Base-by-base conservation (phyloP, 2,113 vertebrate species). In the Tupaia tana region DNA sequence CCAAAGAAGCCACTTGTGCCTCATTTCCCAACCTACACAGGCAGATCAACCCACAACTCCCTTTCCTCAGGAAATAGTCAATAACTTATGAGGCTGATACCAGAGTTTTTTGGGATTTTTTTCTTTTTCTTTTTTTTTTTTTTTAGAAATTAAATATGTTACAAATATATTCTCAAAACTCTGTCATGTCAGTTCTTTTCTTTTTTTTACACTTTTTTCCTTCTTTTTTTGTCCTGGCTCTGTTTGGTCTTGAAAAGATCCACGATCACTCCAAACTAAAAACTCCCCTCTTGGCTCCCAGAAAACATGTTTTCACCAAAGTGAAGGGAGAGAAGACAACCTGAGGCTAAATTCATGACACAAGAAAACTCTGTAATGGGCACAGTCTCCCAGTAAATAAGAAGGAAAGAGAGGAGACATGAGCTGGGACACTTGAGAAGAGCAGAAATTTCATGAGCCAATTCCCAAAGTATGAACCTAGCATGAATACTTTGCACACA, bases 391-490 rank as follows among this genome's bases (percentile, higher is more conserved):
- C 87, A 82, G 90, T 77, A 80, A 83, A 85, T 43, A 0, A 0
- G 92, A 31, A 73, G 80, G 80, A 61, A 52, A 66, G 85, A 20
- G 24, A 80, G 52, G 22, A 13, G 20, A 11, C 15, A 4, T 9
- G 83, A 98, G 98, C 95, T 98, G 97, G 96, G 81, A 29, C 96
- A 97, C 98, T 95, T 86, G 84, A 96, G 98, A 97, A 96, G 97
- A 98, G 97, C 97, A 98, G 98, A 98, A 97, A 97, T 96, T 97
- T 97, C 96, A 25, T 67, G 98, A 98, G 97, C 98, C 97, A 94
- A 98, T 98, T 96, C 98, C 98, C 98, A 98, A 97, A 98, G 98
- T 94, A 97, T 98, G 98, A 97, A 98, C 98, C 98, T 98, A 98
- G 90, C 88, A 61, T 1, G 94, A 87, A 25, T 70, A n/a, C 77